phyloP scores from a whole-genome alignment of 2,888 invertebrate species.

The Polyommatus icarus region DNA sequence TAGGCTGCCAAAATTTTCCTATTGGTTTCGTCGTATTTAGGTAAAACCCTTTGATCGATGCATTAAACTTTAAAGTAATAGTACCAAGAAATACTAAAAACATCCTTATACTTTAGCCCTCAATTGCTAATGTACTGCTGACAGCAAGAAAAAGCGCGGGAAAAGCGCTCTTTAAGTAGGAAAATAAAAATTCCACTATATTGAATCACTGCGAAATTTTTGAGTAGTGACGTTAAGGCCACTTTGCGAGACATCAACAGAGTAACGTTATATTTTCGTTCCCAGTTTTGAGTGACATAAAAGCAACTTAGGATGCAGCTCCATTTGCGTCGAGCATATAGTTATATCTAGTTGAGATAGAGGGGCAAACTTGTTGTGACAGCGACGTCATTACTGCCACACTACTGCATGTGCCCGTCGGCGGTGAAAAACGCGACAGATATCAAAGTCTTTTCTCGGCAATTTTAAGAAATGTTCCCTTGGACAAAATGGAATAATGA shows the following conservation, averaged over 20 bases:
- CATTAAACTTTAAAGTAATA: not conserved
- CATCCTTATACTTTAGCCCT: not conserved
- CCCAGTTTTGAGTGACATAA: conserved; percentile 29
- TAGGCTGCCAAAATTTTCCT: no score
- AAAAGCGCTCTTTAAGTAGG: not conserved
- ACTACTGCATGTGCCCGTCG: conserved; percentile 12
- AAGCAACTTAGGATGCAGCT: conserved; percentile 25
- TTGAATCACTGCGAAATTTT: conserved; percentile 12
- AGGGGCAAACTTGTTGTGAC: conserved; percentile 1
- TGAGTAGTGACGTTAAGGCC: conserved; percentile 19
- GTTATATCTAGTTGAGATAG: not conserved
- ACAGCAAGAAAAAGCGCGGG: not conserved
- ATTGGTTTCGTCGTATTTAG: no score
- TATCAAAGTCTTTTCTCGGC: conserved; percentile 23
- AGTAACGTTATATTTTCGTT: conserved; percentile 27
- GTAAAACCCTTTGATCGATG: no score
- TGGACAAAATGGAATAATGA: conserved; percentile 12
- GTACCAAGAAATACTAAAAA: not conserved
- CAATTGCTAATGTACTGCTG: not conserved
- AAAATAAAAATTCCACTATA: conserved; percentile 2
- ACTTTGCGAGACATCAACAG: conserved; percentile 27
- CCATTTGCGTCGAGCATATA: conserved; percentile 25
- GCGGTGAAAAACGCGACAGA: conserved; percentile 17
- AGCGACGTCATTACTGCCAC: conserved; percentile 15
- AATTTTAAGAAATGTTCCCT: conserved; percentile 12